Base-by-base conservation (phyloP, 2,113 vertebrate genomes). In the Oryzias melastigma region DNA sequence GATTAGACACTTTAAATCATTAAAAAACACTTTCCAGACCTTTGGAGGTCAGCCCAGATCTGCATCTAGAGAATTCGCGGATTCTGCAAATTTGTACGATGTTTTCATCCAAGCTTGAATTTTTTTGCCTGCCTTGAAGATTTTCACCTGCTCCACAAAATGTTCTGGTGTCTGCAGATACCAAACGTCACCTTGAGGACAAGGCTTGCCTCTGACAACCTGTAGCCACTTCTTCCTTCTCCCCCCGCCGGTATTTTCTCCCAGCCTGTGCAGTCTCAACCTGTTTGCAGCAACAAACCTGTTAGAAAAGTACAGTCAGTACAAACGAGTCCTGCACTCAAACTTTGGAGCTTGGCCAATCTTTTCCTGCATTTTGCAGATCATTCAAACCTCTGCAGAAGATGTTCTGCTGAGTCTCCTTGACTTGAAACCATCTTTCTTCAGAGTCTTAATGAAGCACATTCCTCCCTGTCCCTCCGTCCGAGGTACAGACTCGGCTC, bases 371-470 rank as follows among this genome's bases (percentile, higher is more conserved):
- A 13, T n/a, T 16, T 29, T 27, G 18, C 18, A 18, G n/a, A 24
- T 70, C 53, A 65, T 29, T 59, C 45, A 52, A 50, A 14, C 51
- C 14, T 44, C 25, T 48, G 5, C 10, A 35, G 42, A 54, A 41
- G 55, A 20, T 8, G 29, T 7, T 53, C 44, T 52, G 70, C 68
- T 46, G 40, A 52, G 24, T 52, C 44, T 71, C 73, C 73, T 71
- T 57, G 52, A 52, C 69, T 66, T 83, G 74, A 84, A 85, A 54
- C 71, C 80, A 77, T 91, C 90, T 90, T 79, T 92, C 89, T 60
- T 89, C 89, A 62, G 65, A 64, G 62, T 65, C 81, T 81, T 91
- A 87, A 91, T 91, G 88, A 86, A 78, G 55, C 52, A 91, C 87
- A 91, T 93, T 93, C 91, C 85, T 89, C 59, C 60, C 50, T 77